Evolutionary conservation across 37 sponge, comb jelly and placozoan species (phyloP).

Genomic region (Lycopodina hypogea): DNA sequence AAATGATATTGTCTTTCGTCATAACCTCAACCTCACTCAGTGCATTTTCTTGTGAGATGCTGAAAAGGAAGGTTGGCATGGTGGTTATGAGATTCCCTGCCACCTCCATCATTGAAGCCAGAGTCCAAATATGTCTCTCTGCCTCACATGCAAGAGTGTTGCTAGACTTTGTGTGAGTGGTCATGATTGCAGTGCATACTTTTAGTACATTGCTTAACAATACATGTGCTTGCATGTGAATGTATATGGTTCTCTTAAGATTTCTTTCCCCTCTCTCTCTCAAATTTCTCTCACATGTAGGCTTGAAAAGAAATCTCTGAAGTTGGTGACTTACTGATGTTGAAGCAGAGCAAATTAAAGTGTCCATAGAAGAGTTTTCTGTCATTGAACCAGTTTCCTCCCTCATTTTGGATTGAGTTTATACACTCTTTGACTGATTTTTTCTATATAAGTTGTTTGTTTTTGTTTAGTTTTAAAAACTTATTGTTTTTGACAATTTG

Average conservation of each 20-base stretch:
- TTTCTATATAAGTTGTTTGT: too few species aligned
- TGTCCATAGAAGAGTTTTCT: not conserved
- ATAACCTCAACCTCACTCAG: constrained; percentile 1
- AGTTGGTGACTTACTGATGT: constrained; percentile 53
- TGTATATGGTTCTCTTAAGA: not conserved
- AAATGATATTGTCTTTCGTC: too few species aligned
- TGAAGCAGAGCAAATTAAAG: constrained; percentile 27
- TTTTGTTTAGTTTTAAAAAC: too few species aligned
- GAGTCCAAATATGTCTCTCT: too few species aligned
- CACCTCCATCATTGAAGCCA: constrained; percentile 70
- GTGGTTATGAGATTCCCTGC: constrained; percentile 98
- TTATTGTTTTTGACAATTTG: too few species aligned
- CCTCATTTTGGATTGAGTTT: too few species aligned
- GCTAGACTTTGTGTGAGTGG: too few species aligned
- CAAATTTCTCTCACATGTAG: constrained; percentile 49
- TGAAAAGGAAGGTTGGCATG: constrained; percentile 76
- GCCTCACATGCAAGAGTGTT: too few species aligned
- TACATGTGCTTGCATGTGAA: too few species aligned
- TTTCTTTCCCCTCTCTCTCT: constrained; percentile 84
- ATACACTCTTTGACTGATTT: too few species aligned
- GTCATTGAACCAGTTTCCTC: too few species aligned
- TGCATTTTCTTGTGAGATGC: constrained; percentile 59
- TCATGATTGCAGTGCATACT: not conserved
- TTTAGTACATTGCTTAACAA: too few species aligned
- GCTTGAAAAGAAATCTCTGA: constrained; percentile 60